Conservation (phyloP, 2,888 invertebrate species). For the Noctua janthe region DNA sequence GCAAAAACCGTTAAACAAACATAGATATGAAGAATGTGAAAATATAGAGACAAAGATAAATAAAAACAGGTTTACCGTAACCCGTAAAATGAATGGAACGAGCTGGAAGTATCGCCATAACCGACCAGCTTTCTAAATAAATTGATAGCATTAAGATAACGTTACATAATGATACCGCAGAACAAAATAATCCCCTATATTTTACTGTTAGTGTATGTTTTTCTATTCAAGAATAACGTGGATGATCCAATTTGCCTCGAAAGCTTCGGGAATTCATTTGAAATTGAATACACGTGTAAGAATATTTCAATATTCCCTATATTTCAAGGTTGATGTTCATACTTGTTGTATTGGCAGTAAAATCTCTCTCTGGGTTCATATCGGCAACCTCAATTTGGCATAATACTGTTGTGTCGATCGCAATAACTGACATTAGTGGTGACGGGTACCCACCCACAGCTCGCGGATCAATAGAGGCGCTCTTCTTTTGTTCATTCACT, state of each 20-base stretch:
- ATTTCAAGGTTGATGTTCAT: not conserved
- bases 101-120: not conserved
- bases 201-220: slow-evolving; percentile 3
- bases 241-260: slow-evolving; percentile 29
- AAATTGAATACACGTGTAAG: slow-evolving; percentile 27
- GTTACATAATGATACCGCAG: not conserved
- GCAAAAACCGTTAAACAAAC: not conserved
- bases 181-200: slow-evolving; percentile 20
- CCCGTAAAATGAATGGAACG: not conserved
- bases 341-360: not conserved
- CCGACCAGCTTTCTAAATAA: slow-evolving; percentile 17
- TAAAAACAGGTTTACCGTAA: not conserved
- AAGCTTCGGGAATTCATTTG: slow-evolving; percentile 22
- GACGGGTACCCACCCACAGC: slow-evolving; percentile 7
- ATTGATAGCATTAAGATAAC: slow-evolving; percentile 21
- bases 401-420: slow-evolving; percentile 35
- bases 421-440: slow-evolving; percentile 47
- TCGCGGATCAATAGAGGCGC: slow-evolving; percentile 49
- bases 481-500: slow-evolving; percentile 52
- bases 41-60: not conserved
- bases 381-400: slow-evolving; percentile 12
- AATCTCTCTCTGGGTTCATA: not conserved
- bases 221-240: slow-evolving; percentile 5
- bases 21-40: not conserved
- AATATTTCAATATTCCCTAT: slow-evolving; percentile 22